Evolutionary conservation across 2,113 vertebrate genomes (phyloP), one percentile per base, ranked within the genome.

Genomic region (Candoia aspera): DNA sequence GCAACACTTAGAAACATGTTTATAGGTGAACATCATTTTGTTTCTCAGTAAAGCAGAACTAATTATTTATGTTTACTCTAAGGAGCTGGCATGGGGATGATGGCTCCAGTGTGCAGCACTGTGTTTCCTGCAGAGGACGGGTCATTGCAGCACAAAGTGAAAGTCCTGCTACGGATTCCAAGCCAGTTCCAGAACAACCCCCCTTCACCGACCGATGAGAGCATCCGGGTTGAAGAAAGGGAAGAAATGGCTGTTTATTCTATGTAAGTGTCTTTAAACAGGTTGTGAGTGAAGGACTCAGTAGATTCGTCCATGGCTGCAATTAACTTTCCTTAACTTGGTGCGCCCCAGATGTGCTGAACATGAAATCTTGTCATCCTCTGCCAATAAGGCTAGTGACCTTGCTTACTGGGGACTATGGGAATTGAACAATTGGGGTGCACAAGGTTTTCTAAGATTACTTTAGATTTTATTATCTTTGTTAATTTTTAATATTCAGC

Each of bases 71-170:
- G 26, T 92, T 1, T 94, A 91, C 49, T 94, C 93, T 83, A 90
- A 99, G 99, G 97, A 10, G 94, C 97, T 46, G 98, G 98, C 64
- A 98, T 99, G 98, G 98, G 98, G 0, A 98, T 98, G 94, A 98
- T 98, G 0, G 96, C 98, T 8, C 98, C 99, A 64, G 93, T 98
- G 55, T 98, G 98, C 91, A 97, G 99, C 90, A 98, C 98, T 0
- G 98, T 98, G 91, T 99, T 98, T 90, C 98, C 98, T 1, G 94
- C 95, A 17, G 98, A 98, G 0, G 98, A 98, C 11, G 98, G 98
- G 2, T 97, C 98, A 46, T 95, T 99, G 46, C 98, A 98, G 90
- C 98, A 98, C 33, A 98, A 98, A 54, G 73, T 99, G 89, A 98
- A 98, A 89, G 98, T 98, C 21, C 97, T 96, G 93, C 97, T 99